Conservation (phyloP, 2,797 vertebrate genomes). For the Etheostoma nigrum region DNA sequence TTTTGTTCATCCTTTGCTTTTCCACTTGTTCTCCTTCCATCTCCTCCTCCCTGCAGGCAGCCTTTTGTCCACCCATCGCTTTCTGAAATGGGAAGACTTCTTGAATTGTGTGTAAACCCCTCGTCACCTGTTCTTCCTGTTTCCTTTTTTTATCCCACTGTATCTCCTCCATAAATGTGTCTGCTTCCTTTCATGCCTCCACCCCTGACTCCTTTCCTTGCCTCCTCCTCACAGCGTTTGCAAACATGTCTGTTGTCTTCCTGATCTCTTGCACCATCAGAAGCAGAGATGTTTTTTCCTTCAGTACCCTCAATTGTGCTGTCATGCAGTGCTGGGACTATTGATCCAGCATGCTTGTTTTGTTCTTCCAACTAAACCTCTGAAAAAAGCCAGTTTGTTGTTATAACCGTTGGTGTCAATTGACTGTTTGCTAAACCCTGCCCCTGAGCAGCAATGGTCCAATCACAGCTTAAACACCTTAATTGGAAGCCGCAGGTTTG, state of each 20-base stretch:
- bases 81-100: constrained; percentile 34
- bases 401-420: neutral
- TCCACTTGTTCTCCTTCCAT: constrained; percentile 39
- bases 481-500: neutral
- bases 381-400: constrained; percentile 5
- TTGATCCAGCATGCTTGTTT: constrained; percentile 40
- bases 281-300: constrained; percentile 14
- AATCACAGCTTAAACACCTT: neutral
- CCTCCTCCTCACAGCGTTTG: constrained; percentile 36
- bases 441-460: neutral
- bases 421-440: neutral
- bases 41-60: constrained; percentile 40
- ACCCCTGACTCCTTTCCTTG: constrained; percentile 19
- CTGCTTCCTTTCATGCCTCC: constrained; percentile 41
- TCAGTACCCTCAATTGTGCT: constrained; percentile 21
- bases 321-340: constrained; percentile 21
- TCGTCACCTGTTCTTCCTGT: constrained; percentile 31
- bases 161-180: constrained; percentile 23
- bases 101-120: constrained; percentile 24
- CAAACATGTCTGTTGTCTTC: constrained; percentile 47
- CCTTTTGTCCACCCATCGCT: constrained; percentile 44
- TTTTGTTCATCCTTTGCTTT: constrained; percentile 65
- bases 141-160: constrained; percentile 16
- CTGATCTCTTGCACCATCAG: constrained; percentile 24
- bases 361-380: constrained; percentile 18